Percentiles rank a stretch among this genome's conserved stretches.
phyloP scores from a whole-genome alignment of 2,113 vertebrate genomes.

The Gymnobelideus leadbeateri region DNA sequence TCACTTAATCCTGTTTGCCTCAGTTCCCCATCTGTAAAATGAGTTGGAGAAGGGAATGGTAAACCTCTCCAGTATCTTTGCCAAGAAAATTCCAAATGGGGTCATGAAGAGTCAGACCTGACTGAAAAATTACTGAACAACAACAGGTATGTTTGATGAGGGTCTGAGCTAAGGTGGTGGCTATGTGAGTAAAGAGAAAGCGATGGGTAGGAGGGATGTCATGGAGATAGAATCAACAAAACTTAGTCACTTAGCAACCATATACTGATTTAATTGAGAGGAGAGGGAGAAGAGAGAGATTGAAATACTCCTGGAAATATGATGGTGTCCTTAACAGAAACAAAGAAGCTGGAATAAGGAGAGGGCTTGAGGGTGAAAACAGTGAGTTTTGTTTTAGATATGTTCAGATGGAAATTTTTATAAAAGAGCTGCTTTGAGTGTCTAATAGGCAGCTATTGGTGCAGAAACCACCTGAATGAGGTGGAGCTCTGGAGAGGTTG shows the following conservation, averaged over 20 bases:
- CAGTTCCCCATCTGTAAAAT: background rate
- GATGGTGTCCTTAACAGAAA: background rate
- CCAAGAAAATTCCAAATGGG: background rate
- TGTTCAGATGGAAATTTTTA: background rate
- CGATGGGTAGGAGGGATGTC: background rate
- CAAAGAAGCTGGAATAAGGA: background rate
- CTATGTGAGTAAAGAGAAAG: background rate
- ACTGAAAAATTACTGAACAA: background rate
- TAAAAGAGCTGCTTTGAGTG: background rate
- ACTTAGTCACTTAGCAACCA: background rate
- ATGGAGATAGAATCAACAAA: background rate
- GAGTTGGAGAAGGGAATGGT: background rate
- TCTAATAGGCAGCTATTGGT: background rate
- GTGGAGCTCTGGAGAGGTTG: background rate
- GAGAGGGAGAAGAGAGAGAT: background rate
- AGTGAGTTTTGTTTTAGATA: background rate
- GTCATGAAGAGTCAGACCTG: background rate
- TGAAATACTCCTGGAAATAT: background rate
- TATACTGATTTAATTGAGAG: background rate
- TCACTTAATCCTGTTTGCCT: background rate
- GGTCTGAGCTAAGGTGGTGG: background rate
- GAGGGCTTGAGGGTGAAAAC: background rate
- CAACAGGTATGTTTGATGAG: background rate
- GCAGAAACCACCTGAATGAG: background rate
- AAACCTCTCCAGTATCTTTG: too few species aligned